Percentiles rank a stretch among this genome's conserved stretches.
Conservation (phyloP, 2,113 vertebrate genomes). For the Trichechus manatus region DNA sequence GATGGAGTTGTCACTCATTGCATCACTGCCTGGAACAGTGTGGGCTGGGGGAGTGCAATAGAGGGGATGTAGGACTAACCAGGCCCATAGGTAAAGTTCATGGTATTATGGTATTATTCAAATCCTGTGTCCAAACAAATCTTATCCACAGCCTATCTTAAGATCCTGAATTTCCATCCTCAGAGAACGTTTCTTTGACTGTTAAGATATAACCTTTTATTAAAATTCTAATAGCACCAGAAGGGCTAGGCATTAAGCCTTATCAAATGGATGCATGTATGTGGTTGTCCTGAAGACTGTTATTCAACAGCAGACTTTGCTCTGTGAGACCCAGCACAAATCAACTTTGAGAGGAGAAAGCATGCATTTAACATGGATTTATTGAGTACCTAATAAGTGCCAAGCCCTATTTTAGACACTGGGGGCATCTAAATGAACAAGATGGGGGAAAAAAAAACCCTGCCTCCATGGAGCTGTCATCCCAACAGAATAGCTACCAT, state of each 20-base stretch:
- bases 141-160: not conserved
- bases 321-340: not conserved
- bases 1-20: accelerated
- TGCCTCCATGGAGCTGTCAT: not conserved
- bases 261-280: not conserved
- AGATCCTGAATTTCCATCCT: not conserved
- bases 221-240: not conserved
- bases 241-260: not conserved
- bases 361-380: accelerated
- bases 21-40: not conserved
- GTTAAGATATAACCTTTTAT: not conserved
- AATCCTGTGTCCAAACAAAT: not conserved
- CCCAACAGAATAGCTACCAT: not conserved
- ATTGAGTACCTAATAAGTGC: not conserved
- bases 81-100: not conserved
- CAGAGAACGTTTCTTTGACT: not conserved
- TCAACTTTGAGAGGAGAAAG: not conserved
- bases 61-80: accelerated
- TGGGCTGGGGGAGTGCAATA: no score
- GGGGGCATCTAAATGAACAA: not conserved
- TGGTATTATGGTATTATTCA: not conserved
- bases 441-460: not conserved
- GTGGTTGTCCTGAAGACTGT: not conserved
- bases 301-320: not conserved
- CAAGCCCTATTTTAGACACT: accelerated